Evolutionary conservation across 2,888 invertebrate species (phyloP).

Genomic region (Entomobrya proxima): DNA sequence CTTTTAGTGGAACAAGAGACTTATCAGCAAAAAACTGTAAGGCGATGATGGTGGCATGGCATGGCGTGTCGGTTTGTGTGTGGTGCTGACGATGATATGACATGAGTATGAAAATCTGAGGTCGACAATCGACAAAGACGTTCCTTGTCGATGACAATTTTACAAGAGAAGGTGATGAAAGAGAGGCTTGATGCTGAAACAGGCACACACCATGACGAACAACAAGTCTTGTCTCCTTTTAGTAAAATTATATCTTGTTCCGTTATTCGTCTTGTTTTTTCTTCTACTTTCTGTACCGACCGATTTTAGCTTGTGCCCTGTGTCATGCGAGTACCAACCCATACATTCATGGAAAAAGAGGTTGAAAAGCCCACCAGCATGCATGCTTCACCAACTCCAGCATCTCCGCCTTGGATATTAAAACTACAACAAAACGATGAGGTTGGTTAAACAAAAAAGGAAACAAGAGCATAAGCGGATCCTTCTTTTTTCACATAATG

Average conservation of each 20-base stretch:
- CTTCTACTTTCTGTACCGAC: not conserved
- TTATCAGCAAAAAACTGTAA: slow-evolving; percentile 14
- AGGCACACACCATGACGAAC: not conserved
- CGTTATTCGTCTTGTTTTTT: not conserved
- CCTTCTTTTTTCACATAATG: slow-evolving; percentile 23
- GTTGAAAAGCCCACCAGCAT: slow-evolving; percentile 22
- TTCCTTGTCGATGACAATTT: slow-evolving; percentile 56
- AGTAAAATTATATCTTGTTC: not conserved
- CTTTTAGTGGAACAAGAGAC: not conserved
- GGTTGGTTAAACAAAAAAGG: slow-evolving; percentile 36
- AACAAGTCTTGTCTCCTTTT: not conserved
- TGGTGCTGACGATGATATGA: not conserved
- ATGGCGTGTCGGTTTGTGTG: not conserved
- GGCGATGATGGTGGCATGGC: slow-evolving; percentile 13
- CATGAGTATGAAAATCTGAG: slow-evolving; percentile 19
- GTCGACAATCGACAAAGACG: slow-evolving; percentile 52
- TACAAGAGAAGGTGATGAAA: slow-evolving; percentile 15
- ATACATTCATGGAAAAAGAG: not conserved
- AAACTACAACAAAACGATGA: slow-evolving; percentile 34
- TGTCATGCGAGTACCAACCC: slow-evolving; percentile 19
- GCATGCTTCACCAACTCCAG: slow-evolving; percentile 16
- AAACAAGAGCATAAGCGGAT: slow-evolving; percentile 21
- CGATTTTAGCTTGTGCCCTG: slow-evolving; percentile 34
- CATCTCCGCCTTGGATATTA: slow-evolving; percentile 38
- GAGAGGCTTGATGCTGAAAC: slow-evolving; percentile 3